Evolutionary conservation across 2,888 invertebrate species (phyloP).

Genomic region (Calephelis perditalis): DNA sequence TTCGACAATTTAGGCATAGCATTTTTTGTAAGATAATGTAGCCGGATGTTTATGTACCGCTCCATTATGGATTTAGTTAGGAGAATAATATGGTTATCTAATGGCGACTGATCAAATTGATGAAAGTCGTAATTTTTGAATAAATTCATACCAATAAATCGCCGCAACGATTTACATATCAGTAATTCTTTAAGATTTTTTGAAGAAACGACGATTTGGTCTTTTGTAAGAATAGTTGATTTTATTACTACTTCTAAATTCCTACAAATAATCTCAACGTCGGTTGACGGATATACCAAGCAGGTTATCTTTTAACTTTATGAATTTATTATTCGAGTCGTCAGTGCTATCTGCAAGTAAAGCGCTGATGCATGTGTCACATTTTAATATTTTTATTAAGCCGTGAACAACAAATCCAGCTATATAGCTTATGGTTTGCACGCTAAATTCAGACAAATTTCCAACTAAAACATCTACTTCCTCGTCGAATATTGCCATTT

Average conservation of each 20-base stretch:
- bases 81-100: no score
- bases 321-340: background rate
- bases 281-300: background rate
- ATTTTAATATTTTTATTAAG: background rate
- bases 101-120: no score
- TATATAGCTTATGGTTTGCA: background rate
- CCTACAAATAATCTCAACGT: background rate
- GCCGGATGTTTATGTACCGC: no score
- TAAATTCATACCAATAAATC: background rate
- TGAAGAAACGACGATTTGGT: background rate
- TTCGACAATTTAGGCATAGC: no score
- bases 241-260: background rate
- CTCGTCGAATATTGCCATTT: background rate
- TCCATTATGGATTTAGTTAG: no score
- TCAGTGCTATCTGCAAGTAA: background rate
- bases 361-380: background rate
- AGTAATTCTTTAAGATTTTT: background rate
- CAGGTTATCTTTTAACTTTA: background rate
- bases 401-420: background rate
- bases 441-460: background rate
- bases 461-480: background rate
- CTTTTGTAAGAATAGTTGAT: background rate
- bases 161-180: background rate
- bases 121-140: no score
- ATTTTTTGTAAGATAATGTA: no score